These are phyloP conservation scores for Drosophila demipolita DNA, from an alignment of 2,888 invertebrate genomes.

Conservation along the genomic window DNA sequence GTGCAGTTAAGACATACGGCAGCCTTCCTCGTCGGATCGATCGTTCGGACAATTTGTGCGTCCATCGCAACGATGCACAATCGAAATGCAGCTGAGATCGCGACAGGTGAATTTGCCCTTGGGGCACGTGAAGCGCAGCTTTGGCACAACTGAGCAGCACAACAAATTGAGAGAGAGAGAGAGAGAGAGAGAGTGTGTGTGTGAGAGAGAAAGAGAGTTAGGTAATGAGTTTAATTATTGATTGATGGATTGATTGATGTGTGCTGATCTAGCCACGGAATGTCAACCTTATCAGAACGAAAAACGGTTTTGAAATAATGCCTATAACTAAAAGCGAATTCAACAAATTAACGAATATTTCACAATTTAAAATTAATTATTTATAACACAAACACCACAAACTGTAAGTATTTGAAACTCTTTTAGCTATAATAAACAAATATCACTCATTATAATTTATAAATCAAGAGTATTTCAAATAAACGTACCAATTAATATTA, in stretches of 20 bases:
- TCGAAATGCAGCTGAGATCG: conserved; percentile 91
- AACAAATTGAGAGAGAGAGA: not conserved
- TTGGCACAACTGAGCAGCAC: conserved; percentile 77
- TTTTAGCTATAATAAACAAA: conserved; percentile 86
- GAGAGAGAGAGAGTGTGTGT: not conserved
- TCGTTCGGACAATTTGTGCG: conserved; percentile 90
- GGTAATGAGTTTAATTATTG: conserved; percentile 19
- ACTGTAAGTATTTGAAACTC: conserved; percentile 89
- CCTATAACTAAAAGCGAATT: conserved; percentile 71
- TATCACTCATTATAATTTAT: conserved; percentile 87
- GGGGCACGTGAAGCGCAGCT: conserved; percentile 83
- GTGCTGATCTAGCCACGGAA: conserved; percentile 10
- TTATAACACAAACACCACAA: conserved; percentile 88
- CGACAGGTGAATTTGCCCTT: conserved; percentile 89
- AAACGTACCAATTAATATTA: conserved; percentile 88
- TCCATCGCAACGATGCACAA: conserved; percentile 90
- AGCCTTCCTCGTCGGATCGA: conserved; percentile 88
- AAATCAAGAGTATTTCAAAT: conserved; percentile 88
- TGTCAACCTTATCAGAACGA: not conserved
- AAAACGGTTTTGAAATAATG: not conserved
- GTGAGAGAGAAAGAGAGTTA: conserved; percentile 3
- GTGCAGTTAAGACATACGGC: conserved; percentile 86
- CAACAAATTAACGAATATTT: conserved; percentile 69
- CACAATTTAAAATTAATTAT: not conserved
- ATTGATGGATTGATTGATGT: conserved; percentile 5